These are phyloP conservation scores for Trachymyrmex cornetzi DNA, from an alignment of 1,140 invertebrate species.

Conservation along the genomic window DNA sequence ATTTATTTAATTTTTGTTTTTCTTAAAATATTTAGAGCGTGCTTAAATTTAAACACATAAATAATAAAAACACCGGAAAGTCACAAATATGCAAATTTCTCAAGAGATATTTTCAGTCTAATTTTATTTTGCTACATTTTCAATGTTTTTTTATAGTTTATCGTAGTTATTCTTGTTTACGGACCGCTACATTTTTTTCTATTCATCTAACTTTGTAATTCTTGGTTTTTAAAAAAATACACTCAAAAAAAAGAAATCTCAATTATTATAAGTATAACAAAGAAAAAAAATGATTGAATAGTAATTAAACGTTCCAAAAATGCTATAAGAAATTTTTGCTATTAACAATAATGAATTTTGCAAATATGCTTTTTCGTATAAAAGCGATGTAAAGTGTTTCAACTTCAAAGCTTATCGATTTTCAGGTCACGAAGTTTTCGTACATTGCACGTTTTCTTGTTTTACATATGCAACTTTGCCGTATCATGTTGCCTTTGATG, in stretches of 20 bases:
- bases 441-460: neutral
- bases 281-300: slow-evolving; percentile 7
- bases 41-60: neutral
- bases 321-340: neutral
- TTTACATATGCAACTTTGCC: slow-evolving; percentile 13
- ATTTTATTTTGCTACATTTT: slow-evolving; percentile 27
- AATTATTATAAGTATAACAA: neutral
- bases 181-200: neutral
- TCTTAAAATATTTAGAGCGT: neutral
- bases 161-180: neutral
- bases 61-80: slow-evolving; percentile 9
- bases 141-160: neutral
- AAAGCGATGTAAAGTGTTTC: slow-evolving; percentile 11
- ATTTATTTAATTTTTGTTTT: neutral
- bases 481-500: slow-evolving; percentile 34
- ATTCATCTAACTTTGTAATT: slow-evolving; percentile 23
- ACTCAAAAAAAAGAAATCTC: neutral
- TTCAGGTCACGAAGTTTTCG: neutral
- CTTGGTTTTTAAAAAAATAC: neutral
- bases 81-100: slow-evolving; percentile 33
- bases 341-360: neutral
- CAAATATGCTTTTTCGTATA: slow-evolving; percentile 20
- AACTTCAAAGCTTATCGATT: slow-evolving; percentile 43
- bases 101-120: slow-evolving; percentile 14
- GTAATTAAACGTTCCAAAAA: neutral